phyloP scores from a whole-genome alignment of 2,888 invertebrate species.

The Marronus borbonicus region DNA sequence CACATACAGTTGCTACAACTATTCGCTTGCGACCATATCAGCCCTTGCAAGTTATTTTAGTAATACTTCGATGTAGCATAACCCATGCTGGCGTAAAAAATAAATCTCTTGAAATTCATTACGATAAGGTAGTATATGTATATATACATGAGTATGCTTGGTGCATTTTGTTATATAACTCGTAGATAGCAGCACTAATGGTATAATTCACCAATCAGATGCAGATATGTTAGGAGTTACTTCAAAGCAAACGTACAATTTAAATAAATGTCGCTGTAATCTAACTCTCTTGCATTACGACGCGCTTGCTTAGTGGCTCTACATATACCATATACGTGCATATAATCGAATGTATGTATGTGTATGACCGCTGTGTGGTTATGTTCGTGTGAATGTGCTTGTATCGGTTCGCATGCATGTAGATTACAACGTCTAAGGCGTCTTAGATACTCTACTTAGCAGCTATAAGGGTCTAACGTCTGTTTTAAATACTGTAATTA shows the following conservation, averaged over 20 bases:
- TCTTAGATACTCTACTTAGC: slow-evolving; percentile 49
- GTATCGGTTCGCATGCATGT: slow-evolving; percentile 40
- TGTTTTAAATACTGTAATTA: slow-evolving; percentile 52
- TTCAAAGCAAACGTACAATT: slow-evolving; percentile 60
- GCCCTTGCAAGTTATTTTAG: slow-evolving; percentile 50
- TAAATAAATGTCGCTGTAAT: slow-evolving; percentile 60
- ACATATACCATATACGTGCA: slow-evolving; percentile 26
- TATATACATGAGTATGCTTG: slow-evolving; percentile 49
- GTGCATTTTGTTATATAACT: slow-evolving; percentile 55
- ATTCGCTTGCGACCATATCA: slow-evolving; percentile 34
- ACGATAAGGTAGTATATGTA: slow-evolving; percentile 50
- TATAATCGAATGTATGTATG: slow-evolving; percentile 7
- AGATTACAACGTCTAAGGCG: slow-evolving; percentile 43
- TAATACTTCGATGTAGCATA: slow-evolving; percentile 47
- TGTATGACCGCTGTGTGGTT: slow-evolving; percentile 23
- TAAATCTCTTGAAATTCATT: slow-evolving; percentile 54
- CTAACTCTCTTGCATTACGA: slow-evolving; percentile 57
- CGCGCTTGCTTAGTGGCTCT: slow-evolving; percentile 54
- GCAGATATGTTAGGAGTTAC: slow-evolving; percentile 60
- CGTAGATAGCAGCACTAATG: slow-evolving; percentile 57
- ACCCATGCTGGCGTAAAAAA: slow-evolving; percentile 51
- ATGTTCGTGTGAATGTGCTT: slow-evolving; percentile 35
- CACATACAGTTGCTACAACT: too few relatives aligned
- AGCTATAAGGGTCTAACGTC: slow-evolving; percentile 50
- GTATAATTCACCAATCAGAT: slow-evolving; percentile 62